A percentile compares a stretch with the other conserved stretches of the same genome.
phyloP scores from a whole-genome alignment of 1,140 invertebrate genomes.

The Macrobrachium rosenbergii region DNA sequence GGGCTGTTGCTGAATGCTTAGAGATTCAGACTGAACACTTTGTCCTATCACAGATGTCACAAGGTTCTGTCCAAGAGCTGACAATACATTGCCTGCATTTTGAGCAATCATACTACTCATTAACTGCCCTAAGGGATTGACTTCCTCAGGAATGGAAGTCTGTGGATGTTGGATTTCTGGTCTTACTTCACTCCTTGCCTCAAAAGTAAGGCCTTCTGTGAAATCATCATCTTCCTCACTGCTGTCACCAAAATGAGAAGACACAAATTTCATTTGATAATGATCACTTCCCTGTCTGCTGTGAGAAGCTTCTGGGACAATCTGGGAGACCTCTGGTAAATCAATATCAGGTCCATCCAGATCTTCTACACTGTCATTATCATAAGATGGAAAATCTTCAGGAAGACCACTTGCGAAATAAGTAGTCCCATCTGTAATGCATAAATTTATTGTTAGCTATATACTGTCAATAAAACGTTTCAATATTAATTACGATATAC shows the following conservation, averaged over 20 bases:
- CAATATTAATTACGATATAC: too few species aligned
- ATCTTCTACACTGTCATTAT: constrained; percentile 56
- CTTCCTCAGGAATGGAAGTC: neutral
- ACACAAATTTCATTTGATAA: constrained; percentile 56
- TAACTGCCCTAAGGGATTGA: constrained; percentile 43
- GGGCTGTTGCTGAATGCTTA: constrained; percentile 21
- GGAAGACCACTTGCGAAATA: constrained; percentile 45
- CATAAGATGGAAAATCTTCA: constrained; percentile 53
- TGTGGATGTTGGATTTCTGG: constrained; percentile 22
- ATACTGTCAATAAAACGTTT: too few species aligned
- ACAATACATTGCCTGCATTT: constrained; percentile 57
- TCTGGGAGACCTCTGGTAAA: constrained; percentile 36
- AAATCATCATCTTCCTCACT: constrained; percentile 57
- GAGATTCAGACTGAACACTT: neutral
- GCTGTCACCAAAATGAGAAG: constrained; percentile 58
- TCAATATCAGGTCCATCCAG: constrained; percentile 55
- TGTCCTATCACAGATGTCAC: constrained; percentile 60
- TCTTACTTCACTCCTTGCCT: constrained; percentile 33
- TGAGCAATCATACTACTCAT: constrained; percentile 58
- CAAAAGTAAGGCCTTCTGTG: constrained; percentile 45
- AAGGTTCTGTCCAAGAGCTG: constrained; percentile 50
- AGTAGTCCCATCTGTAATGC: neutral
- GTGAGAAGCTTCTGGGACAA: constrained; percentile 4
- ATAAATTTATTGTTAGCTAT: too few species aligned
- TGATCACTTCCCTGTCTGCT: constrained; percentile 28